Conservation (phyloP, 2,113 vertebrate genomes). For the Pedionomus torquatus region DNA sequence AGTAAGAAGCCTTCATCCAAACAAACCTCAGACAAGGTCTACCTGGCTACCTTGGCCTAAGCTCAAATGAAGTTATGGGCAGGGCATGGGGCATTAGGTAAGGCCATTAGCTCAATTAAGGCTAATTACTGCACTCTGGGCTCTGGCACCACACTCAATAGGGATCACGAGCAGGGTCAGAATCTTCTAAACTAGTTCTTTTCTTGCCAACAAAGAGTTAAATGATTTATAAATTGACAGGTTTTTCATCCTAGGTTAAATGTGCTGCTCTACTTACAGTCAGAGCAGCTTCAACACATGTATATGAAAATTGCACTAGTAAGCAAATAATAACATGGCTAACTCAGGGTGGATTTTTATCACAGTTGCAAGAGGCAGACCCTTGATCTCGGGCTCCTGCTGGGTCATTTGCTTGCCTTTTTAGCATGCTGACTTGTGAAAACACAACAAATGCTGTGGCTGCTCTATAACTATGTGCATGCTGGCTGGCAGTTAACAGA, state of each 20-base stretch:
- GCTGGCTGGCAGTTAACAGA: not conserved
- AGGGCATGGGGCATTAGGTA: accelerated
- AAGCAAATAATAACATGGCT: not conserved
- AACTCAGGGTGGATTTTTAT: not conserved
- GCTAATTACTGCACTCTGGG: not conserved
- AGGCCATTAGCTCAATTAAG: not conserved
- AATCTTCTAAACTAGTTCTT: not conserved
- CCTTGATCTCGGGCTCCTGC: not conserved
- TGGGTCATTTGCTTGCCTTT: not conserved
- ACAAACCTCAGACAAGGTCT: not conserved
- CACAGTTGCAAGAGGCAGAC: not conserved
- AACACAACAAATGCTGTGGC: not conserved
- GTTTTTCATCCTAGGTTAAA: not conserved
- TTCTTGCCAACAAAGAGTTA: not conserved
- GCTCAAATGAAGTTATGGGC: not conserved
- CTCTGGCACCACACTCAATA: not conserved
- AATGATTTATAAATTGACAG: not conserved
- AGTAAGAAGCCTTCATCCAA: accelerated
- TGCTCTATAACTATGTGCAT: not conserved
- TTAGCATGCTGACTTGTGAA: not conserved
- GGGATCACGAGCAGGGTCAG: not conserved
- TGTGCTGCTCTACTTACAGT: not conserved
- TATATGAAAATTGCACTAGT: not conserved
- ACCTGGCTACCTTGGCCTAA: not conserved
- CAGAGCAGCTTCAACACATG: not conserved